phyloP scores from a whole-genome alignment of 2,797 vertebrate species.

The Muscicapa striata region DNA sequence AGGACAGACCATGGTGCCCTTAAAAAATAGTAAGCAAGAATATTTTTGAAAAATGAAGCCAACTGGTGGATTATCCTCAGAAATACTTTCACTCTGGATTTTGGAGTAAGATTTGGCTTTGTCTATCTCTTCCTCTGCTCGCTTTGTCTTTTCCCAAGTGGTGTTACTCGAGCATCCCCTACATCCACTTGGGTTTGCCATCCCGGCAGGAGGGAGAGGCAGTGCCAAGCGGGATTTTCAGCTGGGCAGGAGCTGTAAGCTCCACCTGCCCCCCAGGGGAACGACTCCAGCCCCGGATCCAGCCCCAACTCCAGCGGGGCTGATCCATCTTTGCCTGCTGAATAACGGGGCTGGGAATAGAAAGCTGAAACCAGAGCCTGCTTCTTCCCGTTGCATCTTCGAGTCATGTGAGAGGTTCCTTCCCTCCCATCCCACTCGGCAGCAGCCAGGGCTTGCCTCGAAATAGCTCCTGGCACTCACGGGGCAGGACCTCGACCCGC shows the following conservation, averaged over 20 bases:
- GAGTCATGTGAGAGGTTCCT: slow-evolving; percentile 50
- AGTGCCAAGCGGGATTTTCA: background rate
- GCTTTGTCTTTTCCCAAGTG: background rate
- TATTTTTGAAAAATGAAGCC: background rate
- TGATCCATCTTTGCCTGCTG: slow-evolving; percentile 59
- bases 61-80: background rate
- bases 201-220: accelerated
- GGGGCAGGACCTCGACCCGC: background rate
- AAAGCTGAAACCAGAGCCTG: slow-evolving; percentile 48
- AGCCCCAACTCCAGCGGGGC: background rate
- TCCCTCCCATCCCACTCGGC: background rate
- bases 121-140: background rate
- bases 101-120: background rate
- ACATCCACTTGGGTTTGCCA: background rate
- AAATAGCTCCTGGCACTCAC: slow-evolving; percentile 20
- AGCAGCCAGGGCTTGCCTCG: background rate
- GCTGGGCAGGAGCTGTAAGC: background rate
- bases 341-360: slow-evolving; percentile 60
- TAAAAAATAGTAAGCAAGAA: background rate
- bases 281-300: accelerated
- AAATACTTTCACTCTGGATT: background rate
- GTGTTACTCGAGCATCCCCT: background rate
- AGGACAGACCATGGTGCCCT: background rate
- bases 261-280: background rate
- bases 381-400: slow-evolving; percentile 40